phyloP scores from a whole-genome alignment of 2,888 invertebrate genomes.

The Phyto melanocephala region DNA sequence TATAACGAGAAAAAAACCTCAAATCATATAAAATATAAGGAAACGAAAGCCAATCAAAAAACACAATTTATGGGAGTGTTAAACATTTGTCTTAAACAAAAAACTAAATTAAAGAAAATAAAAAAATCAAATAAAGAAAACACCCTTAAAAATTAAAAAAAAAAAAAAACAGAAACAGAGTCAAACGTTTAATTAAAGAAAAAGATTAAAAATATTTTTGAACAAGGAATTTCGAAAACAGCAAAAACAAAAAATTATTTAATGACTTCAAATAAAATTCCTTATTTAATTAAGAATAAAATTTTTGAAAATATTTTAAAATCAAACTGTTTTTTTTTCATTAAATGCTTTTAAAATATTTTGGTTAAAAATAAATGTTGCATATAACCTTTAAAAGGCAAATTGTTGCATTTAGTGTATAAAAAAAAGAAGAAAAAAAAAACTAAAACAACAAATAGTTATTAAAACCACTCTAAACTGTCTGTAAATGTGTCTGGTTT shows the following conservation, averaged over 20 bases:
- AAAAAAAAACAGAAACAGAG: neutral
- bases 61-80: constrained; percentile 66
- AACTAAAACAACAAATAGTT: constrained; percentile 41
- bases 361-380: constrained; percentile 55
- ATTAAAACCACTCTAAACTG: constrained; percentile 64
- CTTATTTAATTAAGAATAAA: constrained; percentile 12
- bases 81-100: constrained; percentile 60
- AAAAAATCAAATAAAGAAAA: constrained; percentile 41
- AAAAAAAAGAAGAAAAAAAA: neutral
- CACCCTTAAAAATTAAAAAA: constrained; percentile 29
- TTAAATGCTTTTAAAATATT: constrained; percentile 25
- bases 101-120: constrained; percentile 34
- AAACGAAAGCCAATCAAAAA: constrained; percentile 55
- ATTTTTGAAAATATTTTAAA: constrained; percentile 1
- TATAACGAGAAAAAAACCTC: constrained; percentile 20
- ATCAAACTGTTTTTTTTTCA: too few relatives aligned
- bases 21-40: constrained; percentile 16
- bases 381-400: constrained; percentile 63
- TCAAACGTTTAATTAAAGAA: constrained; percentile 38
- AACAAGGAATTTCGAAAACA: neutral
- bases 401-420: constrained; percentile 59
- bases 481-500: constrained; percentile 63
- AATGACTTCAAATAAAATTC: constrained; percentile 24
- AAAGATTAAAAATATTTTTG: neutral
- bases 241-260: neutral